These are phyloP conservation scores for Benthosema pterotum DNA, from an alignment of 2,797 vertebrate genomes.

Conservation along the genomic window DNA sequence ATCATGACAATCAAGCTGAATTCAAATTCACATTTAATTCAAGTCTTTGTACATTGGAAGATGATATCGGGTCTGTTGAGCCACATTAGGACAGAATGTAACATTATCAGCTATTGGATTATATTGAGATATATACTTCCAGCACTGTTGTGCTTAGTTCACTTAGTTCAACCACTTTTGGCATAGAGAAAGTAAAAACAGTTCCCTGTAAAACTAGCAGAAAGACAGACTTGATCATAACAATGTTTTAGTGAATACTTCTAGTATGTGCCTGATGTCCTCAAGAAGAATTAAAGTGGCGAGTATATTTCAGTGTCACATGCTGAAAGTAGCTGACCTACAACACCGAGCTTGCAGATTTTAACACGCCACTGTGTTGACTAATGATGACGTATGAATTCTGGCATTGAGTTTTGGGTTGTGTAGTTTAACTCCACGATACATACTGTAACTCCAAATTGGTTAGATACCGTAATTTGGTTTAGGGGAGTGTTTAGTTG, in stretches of 20 bases:
- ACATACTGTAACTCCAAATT: conserved; percentile 64
- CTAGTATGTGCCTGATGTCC: conserved; percentile 25
- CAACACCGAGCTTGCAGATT: no score
- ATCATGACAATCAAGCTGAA: neutral
- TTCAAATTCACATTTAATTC: conserved; percentile 10
- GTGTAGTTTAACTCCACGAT: no score
- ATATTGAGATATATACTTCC: conserved; percentile 4
- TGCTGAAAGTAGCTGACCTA: no score
- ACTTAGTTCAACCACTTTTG: neutral
- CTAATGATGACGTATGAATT: neutral
- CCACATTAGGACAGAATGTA: no score
- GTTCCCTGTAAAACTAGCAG: no score
- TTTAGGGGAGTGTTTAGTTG: neutral
- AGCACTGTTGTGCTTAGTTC: conserved; percentile 3
- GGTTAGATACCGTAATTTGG: conserved; percentile 38
- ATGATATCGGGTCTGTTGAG: neutral
- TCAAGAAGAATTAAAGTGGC: neutral
- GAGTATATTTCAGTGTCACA: no score
- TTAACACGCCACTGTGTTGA: no score
- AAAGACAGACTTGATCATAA: no score
- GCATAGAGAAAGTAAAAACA: no score
- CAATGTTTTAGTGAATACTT: conserved; percentile 15
- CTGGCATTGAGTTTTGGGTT: no score
- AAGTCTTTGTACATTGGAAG: conserved; percentile 5
- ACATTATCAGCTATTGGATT: no score